Evolutionary conservation across 2,797 vertebrate species (phyloP), one percentile per base, ranked within the genome.

Genomic region (Malurus leucopterus): DNA sequence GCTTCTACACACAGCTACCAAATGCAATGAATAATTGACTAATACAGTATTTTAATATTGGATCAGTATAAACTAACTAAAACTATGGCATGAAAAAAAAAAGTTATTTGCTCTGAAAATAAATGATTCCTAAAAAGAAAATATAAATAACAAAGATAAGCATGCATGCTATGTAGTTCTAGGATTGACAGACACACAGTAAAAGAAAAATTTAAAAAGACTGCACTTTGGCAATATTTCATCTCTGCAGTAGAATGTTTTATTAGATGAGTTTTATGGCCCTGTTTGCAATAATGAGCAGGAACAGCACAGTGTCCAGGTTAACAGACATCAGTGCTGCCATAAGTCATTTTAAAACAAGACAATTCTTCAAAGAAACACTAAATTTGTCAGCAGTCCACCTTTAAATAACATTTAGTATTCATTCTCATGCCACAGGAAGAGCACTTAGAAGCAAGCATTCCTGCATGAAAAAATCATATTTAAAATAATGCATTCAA

Each of bases 231-330:
- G 4, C 51, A 74, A 13, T 78, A 75, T 89, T 90, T 95, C 27
- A 32, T 75, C 46, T 81, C 32, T 53, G 67, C 47, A 85, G 27
- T 10, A 72, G 75, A 81, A 78, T 19, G 81, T 75, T 93, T 90
- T 84, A 91, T 85, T 87, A 87, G 27, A n/a, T 55, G 51, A 72
- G n/a, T 59, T 93, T 93, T 93, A 92, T 81, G 59, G 41, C 26
- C 55, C 27, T 77, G 20, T 69, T 92, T 77, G 54, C 82, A 89
- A 18, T 80, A 94, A 95, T 61, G 72, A 92, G 58, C 34, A 86
- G 46, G 59, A 93, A 27, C 11, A 87, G 67, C 55, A 65, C 36
- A 74, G 11, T 88, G 57, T 65, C 72, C 75, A 67, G 65, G 80
- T 87, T 85, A 90, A 41, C 43, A 83, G 22, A 27, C 51, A 87